These are phyloP conservation scores for Odontophorus gujanensis DNA, from an alignment of 2,113 vertebrate genomes.

Conservation along the genomic window DNA sequence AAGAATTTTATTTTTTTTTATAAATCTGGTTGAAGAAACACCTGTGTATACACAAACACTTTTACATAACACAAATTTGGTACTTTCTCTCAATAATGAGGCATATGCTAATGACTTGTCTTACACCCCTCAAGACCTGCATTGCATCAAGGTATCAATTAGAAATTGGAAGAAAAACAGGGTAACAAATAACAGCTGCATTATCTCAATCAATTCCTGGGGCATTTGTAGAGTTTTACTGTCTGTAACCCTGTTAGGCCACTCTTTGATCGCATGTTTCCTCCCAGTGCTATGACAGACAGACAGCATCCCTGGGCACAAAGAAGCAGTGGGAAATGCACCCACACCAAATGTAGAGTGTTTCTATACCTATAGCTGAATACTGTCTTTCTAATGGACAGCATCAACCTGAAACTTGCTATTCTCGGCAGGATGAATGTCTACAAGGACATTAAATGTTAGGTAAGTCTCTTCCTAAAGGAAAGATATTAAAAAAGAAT, in stretches of 20 bases:
- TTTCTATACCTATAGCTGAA: background rate
- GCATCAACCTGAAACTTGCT: background rate
- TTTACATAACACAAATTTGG: background rate
- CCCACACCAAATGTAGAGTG: background rate
- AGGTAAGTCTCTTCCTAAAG: background rate
- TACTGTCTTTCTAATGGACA: background rate
- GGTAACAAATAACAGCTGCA: background rate
- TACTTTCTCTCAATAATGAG: background rate
- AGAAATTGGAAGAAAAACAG: fast-evolving
- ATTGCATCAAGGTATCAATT: background rate
- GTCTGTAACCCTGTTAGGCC: background rate
- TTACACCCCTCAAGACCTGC: background rate
- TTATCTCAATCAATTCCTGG: background rate
- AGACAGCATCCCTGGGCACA: background rate
- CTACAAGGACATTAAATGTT: background rate
- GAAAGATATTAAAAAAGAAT: background rate
- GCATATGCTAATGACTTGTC: background rate
- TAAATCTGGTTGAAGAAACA: background rate
- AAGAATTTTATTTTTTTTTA: background rate
- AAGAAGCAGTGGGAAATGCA: fast-evolving
- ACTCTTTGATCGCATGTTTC: background rate
- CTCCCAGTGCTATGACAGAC: background rate
- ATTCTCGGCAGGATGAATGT: background rate
- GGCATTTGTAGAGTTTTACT: background rate
- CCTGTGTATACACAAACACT: background rate